These are phyloP conservation scores for Halictus ligatus DNA, from an alignment of 2,888 invertebrate species.

Conservation along the genomic window DNA sequence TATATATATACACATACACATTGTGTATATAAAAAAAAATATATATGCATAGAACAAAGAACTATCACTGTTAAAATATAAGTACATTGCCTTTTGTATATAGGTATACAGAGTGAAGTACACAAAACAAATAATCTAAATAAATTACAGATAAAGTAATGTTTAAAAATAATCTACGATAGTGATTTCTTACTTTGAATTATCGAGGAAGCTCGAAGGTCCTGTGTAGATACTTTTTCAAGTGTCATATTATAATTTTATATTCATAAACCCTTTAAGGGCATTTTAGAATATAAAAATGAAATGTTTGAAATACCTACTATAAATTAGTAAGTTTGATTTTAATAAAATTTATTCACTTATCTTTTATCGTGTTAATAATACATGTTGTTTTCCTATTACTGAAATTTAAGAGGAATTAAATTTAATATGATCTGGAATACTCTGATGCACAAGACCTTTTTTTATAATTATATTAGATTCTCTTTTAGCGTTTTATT, in stretches of 20 bases:
- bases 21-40: neutral
- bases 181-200: conserved; percentile 1
- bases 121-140: conserved; percentile 14
- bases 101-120: conserved; percentile 21
- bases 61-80: conserved; percentile 27
- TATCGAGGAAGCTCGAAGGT: neutral
- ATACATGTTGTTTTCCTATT: neutral
- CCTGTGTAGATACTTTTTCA: conserved; percentile 4
- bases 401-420: neutral
- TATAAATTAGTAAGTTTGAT: neutral
- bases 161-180: neutral
- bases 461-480: conserved; percentile 15
- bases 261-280: conserved; percentile 8
- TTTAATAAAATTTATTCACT: neutral
- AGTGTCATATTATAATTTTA: conserved; percentile 31
- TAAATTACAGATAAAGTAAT: neutral
- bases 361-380: neutral
- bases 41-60: conserved; percentile 45
- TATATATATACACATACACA: neutral
- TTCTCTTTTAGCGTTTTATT: neutral
- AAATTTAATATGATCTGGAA: conserved; percentile 5
- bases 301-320: conserved; percentile 11
- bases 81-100: conserved; percentile 11
- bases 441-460: conserved; percentile 4
- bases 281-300: conserved; percentile 22